Evolutionary conservation across 2,888 invertebrate genomes (phyloP), one percentile per base, ranked within the genome.

Genomic region (Tachina fera): DNA sequence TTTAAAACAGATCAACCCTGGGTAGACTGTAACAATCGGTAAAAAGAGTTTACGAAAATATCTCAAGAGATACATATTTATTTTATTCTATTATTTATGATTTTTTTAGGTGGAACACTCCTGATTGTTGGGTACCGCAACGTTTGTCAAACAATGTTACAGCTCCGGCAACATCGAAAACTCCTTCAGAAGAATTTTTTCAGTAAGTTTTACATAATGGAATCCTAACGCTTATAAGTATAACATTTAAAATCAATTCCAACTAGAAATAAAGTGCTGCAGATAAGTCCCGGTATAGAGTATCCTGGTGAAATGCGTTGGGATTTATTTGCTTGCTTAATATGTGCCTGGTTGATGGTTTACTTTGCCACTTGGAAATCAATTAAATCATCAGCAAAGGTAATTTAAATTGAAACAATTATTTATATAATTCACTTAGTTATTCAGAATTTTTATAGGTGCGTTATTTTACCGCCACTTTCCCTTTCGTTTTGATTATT

Each of bases 341-440:
- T 98, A 74, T 96, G 97, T 89, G 97, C 98, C 87, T 99, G 98
- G 98, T 94, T 98, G 87, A 93, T 98, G 89, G 97, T 98, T 76
- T 99, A 98, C 93, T 97, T 98, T 93, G 97, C 98, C 88, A 96
- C 98, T 71, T 98, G 98, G 97, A 98, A 98, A 93, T 98, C 98
- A 87, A 97, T 98, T 84, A 97, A 97, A 92, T 97, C 98, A n/a
- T 98, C 98, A 70, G 97, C 97, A 49, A 96, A 96, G 94, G 95
- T 91, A 88, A 74, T 65, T 61, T 6, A 58, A n/a, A 39, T 60
- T 49, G 4, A 77, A 14, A 49, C 2, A 63, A 8, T 3, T 43
- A 22, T 60, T 11, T 16, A 41, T 2, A 60, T 16, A 60, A 11
- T 63, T 4, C 41, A 41, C 3, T 45, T 45, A 45, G 31, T 10